A percentile compares a stretch with the other conserved stretches of the same genome.
These are phyloP conservation scores for Eristalis tenax DNA, from an alignment of 2,888 invertebrate species.

Conservation along the genomic window DNA sequence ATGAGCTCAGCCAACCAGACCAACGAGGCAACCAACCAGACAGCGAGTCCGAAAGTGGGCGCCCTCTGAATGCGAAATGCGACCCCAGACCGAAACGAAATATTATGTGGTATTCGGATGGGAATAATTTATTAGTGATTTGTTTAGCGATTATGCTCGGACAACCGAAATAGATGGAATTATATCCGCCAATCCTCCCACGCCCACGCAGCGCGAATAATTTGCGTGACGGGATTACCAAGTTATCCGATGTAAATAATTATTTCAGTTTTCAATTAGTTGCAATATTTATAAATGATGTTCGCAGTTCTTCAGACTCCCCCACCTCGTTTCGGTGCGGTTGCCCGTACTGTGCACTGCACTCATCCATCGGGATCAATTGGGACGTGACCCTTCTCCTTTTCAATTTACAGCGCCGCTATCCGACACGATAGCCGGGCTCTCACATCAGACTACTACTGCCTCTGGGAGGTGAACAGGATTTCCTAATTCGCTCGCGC, in stretches of 20 bases:
- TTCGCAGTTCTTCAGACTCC: neutral
- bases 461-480: constrained; percentile 5
- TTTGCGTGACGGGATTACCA: constrained; percentile 65
- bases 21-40: neutral
- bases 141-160: constrained; percentile 70
- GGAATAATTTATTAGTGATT: constrained; percentile 72
- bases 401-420: neutral
- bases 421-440: neutral
- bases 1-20: neutral
- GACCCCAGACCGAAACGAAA: constrained; percentile 68
- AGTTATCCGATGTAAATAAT: constrained; percentile 69
- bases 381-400: constrained; percentile 40
- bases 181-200: constrained; percentile 1
- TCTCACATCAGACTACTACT: constrained; percentile 1
- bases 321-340: neutral
- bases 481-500: constrained; percentile 64
- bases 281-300: constrained; percentile 64
- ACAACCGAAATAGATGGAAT: constrained; percentile 70
- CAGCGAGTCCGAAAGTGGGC: neutral
- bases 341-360: neutral
- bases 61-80: constrained; percentile 44
- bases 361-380: constrained; percentile 38
- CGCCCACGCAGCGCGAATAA: constrained; percentile 37
- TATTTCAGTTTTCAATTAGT: constrained; percentile 67
- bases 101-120: constrained; percentile 72